A percentile compares a stretch with the other conserved stretches of the same genome.
These are phyloP conservation scores for Leptopterna dolabrata DNA, from an alignment of 2,888 invertebrate genomes.

Conservation along the genomic window DNA sequence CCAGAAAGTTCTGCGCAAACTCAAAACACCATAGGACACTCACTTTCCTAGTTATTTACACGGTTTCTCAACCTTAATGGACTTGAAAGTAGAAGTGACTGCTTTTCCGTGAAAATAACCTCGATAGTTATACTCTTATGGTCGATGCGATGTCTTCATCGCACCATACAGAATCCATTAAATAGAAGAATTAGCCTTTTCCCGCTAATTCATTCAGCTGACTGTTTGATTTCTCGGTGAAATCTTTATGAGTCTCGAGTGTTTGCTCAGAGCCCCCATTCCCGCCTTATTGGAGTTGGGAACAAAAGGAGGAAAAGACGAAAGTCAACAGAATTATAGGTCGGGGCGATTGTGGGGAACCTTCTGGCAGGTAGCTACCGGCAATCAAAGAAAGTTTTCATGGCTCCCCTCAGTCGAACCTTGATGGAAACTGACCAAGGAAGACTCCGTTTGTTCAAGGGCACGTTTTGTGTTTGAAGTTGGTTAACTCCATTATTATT, in stretches of 20 bases:
- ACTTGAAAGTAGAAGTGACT: too few species aligned
- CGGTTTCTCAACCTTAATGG: too few species aligned
- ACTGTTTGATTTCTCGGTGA: background rate
- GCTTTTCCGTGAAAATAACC: too few species aligned
- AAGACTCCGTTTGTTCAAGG: background rate
- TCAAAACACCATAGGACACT: too few species aligned
- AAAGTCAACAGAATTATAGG: slow-evolving; percentile 18
- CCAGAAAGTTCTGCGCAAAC: too few species aligned
- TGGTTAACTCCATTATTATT: background rate
- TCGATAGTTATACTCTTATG: too few species aligned
- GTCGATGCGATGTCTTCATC: background rate
- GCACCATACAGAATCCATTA: too few species aligned
- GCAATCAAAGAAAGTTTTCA: background rate
- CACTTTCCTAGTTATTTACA: too few species aligned
- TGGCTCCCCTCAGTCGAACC: background rate
- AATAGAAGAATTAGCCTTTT: background rate
- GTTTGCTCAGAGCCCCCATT: background rate
- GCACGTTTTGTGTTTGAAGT: background rate
- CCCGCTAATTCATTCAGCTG: background rate
- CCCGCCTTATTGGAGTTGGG: background rate
- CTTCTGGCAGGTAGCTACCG: background rate
- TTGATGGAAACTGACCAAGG: background rate
- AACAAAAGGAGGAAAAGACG: background rate
- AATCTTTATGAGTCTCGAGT: background rate
- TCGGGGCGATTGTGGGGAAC: background rate